Evolutionary conservation across 2,797 vertebrate species (phyloP).

Genomic region (Octomys mimax): DNA sequence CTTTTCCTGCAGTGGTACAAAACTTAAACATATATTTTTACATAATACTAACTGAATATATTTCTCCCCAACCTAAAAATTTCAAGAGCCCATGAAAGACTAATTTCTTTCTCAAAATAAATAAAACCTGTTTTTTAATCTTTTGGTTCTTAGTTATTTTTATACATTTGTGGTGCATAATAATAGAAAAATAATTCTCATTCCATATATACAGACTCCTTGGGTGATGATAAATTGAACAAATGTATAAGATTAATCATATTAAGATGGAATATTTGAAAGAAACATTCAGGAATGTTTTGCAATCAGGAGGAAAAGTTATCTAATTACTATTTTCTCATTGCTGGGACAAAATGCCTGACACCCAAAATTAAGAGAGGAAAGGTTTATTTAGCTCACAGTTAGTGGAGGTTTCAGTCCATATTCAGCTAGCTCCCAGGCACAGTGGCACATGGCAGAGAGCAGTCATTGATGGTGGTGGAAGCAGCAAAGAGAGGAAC

Average conservation of each 20-base stretch:
- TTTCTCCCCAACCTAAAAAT: neutral
- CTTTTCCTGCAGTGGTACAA: neutral
- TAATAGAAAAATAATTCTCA: slow-evolving; percentile 14
- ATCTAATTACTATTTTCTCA: too few species aligned
- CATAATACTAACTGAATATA: neutral
- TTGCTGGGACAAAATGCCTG: too few species aligned
- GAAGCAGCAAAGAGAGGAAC: too few species aligned
- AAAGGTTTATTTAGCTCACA: too few species aligned
- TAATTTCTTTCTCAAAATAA: slow-evolving; percentile 16
- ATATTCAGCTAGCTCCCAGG: too few species aligned
- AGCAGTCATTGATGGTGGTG: too few species aligned
- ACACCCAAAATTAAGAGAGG: too few species aligned
- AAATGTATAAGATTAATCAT: neutral
- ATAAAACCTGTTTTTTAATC: neutral
- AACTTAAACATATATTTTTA: slow-evolving; percentile 1
- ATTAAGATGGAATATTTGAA: slow-evolving; percentile 40
- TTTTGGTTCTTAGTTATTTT: neutral
- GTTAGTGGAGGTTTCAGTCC: too few species aligned
- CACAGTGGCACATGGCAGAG: too few species aligned
- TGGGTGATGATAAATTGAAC: neutral
- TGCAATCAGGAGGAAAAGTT: neutral
- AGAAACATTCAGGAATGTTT: slow-evolving; percentile 2
- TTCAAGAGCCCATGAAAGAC: neutral
- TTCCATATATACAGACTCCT: neutral
- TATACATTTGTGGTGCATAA: neutral